These are phyloP conservation scores for Amphipoea oculea DNA, from an alignment of 2,888 invertebrate genomes.

Conservation along the genomic window DNA sequence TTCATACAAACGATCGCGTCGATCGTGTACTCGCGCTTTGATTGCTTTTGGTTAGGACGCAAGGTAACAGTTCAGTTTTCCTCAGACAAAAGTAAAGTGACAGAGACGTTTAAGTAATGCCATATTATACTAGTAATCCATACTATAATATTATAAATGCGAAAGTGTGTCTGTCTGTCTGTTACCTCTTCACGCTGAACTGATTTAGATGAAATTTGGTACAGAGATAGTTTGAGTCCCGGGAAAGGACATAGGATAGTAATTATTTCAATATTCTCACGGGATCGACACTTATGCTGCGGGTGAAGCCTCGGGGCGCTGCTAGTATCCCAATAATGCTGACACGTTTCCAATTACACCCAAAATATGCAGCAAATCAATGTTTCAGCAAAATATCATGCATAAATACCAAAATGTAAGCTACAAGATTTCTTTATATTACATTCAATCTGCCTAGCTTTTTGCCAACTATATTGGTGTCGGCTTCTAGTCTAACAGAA, in stretches of 20 bases:
- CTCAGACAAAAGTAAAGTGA: background rate
- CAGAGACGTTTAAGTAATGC: background rate
- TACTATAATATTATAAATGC: no score
- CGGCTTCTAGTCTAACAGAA: background rate
- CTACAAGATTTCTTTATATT: slow-evolving; percentile 21
- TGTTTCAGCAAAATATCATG: slow-evolving; percentile 3
- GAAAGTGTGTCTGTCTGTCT: no score
- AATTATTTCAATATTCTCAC: no score
- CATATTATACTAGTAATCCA: background rate
- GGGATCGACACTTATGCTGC: no score
- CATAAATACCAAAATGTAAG: slow-evolving; percentile 13
- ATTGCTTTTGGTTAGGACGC: background rate
- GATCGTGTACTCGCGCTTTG: background rate
- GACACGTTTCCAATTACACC: slow-evolving; percentile 5
- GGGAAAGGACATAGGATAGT: no score
- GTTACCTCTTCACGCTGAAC: no score
- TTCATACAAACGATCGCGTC: background rate
- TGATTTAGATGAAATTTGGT: no score
- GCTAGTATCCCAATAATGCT: background rate
- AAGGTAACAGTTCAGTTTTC: background rate
- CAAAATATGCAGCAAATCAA: slow-evolving; percentile 11
- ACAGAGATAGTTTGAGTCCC: no score
- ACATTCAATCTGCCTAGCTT: no score
- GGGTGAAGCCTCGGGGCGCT: no score
- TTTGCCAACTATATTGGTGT: no score